Evolutionary conservation across 2,797 vertebrate genomes (phyloP), one percentile per base, ranked within the genome.

Genomic region (Sylvilagus floridanus): DNA sequence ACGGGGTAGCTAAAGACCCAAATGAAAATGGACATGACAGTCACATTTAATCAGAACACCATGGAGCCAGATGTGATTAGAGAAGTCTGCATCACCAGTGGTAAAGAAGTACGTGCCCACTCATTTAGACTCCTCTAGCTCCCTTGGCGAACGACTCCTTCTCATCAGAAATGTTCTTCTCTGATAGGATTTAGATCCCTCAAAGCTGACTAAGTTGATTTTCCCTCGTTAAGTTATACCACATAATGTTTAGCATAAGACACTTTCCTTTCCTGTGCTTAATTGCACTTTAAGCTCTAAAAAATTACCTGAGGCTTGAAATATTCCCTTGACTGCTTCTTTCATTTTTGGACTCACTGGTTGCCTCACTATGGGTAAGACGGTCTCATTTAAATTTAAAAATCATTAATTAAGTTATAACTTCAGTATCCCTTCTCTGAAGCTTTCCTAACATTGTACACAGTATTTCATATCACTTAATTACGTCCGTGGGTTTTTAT

Each of bases 241-340:
- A 16, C 50, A 77, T 87, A 65, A 71, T 84, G 11, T 71, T 95
- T 88, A 79, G 90, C 73, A 75, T 54, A 52, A 81, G 91, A 72
- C 24, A 54, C 1, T 66, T 94, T 79, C 72, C 14, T 81, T 93
- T 78, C 7, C n/a, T 75, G 16, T 75, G 14, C 2, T 57, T 81
- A 95, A 79, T 81, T 88, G 30, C 28, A 72, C 68, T 78, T 79
- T 84, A 89, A 87, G 42, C 50, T 90, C 93, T 83, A 92, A 84
- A 83, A 83, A 89, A 71, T 63, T 11, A 21, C 37, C 73, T 62
- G 82, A 42, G 5, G 7, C 22, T 90, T 93, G 24, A 84, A 94
- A 63, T 85, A 88, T 26, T 16, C 28, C 17, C 17, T 50, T 22
- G 8, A 66, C 21, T 68, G 79, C 79, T 91, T 75, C 30, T 92